Evolutionary conservation across 2,113 vertebrate species (phyloP).

Genomic region (Gambusia affinis): DNA sequence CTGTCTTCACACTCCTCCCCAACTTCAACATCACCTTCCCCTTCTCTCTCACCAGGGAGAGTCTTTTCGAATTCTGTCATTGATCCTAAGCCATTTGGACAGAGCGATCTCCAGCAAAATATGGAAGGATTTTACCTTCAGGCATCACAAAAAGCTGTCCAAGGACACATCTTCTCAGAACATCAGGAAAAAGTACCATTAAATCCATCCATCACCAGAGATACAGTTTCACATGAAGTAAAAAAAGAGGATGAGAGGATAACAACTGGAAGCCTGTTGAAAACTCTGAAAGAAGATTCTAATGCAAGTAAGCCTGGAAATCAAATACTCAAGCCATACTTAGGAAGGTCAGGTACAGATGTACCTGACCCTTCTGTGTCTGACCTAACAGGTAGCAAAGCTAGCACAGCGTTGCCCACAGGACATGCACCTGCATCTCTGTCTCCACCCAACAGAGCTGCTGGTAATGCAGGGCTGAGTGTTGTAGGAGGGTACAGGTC

Average conservation of each 20-base stretch:
- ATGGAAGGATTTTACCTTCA: conserved; percentile 37
- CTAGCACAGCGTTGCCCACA: background rate
- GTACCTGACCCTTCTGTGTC: conserved; percentile 5
- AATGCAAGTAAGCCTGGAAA: conserved; percentile 29
- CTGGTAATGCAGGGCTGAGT: background rate
- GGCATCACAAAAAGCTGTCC: conserved; percentile 26
- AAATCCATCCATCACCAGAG: conserved; percentile 70
- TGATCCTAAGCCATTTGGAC: conserved; percentile 55
- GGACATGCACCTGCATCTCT: conserved; percentile 1
- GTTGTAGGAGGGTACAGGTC: background rate
- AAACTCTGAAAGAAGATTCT: conserved; percentile 19
- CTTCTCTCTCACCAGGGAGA: conserved; percentile 62
- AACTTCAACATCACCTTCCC: conserved; percentile 58
- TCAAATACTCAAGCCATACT: conserved; percentile 39
- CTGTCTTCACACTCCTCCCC: conserved; percentile 63
- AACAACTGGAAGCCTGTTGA: background rate
- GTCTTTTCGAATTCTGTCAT: conserved; percentile 40
- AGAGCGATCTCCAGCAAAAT: conserved; percentile 35
- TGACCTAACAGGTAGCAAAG: conserved; percentile 23
- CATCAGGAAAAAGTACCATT: conserved; percentile 53
- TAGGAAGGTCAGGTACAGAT: conserved; percentile 29
- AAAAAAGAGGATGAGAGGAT: conserved; percentile 30
- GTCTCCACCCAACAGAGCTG: conserved; percentile 8
- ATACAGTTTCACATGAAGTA: conserved; percentile 16
- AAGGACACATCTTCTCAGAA: background rate